Evolutionary conservation across 2,797 vertebrate genomes (phyloP).

Genomic region (Argyrosomus regius): DNA sequence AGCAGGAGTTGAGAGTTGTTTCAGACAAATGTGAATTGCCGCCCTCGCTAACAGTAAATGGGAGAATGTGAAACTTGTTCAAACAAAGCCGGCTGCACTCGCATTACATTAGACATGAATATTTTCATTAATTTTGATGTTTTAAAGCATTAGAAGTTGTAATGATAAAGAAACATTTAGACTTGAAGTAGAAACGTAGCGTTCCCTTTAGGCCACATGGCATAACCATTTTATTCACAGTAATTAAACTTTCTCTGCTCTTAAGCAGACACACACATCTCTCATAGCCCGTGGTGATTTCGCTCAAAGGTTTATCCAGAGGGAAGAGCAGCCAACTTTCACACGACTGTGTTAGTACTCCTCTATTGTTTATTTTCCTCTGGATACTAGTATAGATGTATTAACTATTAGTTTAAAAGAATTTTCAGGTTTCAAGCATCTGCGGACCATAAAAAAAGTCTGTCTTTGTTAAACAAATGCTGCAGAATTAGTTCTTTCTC

Average conservation of each 20-base stretch:
- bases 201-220: conserved; percentile 74
- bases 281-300: conserved; percentile 73
- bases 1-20: conserved; percentile 8
- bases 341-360: conserved; percentile 44
- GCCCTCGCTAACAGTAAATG: conserved; percentile 9
- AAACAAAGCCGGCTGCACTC: conserved; percentile 28
- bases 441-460: not conserved
- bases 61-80: conserved; percentile 26
- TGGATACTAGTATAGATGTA: conserved; percentile 21
- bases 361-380: conserved; percentile 41
- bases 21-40: conserved; percentile 5
- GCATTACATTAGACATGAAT: conserved; percentile 36
- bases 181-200: conserved; percentile 48
- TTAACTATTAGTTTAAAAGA: conserved; percentile 10
- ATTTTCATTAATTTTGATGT: conserved; percentile 45
- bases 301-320: conserved; percentile 72
- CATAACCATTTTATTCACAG: conserved; percentile 76
- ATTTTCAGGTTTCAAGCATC: conserved; percentile 8
- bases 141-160: conserved; percentile 62
- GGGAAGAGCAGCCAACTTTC: conserved; percentile 69
- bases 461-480: not conserved
- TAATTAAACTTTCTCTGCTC: conserved; percentile 78
- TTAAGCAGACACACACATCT: conserved; percentile 75
- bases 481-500: conserved; percentile 16
- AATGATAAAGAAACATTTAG: conserved; percentile 70